Base-by-base conservation (phyloP, 2,888 invertebrate species). In the Heliconius aoede region DNA sequence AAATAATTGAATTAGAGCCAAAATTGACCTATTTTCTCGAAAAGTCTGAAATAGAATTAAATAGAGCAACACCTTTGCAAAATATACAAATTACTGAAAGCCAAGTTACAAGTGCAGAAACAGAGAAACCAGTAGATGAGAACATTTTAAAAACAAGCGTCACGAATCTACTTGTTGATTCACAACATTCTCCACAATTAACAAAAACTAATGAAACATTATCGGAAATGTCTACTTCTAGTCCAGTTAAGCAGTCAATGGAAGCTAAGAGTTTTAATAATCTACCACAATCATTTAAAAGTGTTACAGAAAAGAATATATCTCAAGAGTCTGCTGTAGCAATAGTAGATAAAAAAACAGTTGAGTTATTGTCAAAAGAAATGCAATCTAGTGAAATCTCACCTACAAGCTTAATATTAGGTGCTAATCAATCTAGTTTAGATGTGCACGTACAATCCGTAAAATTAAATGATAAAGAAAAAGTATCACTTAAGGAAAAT, bases 1-100 rank as follows among this genome's bases (percentile, higher is more conserved):
- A 81, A 74, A 68, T 73, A 87, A 95, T 79, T 30, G 73, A 80
- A 61, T 72, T 36, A 30, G 78, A 80, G 60, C 80, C 80, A 1
- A 76, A 74, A 15, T 15, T 77, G 13, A 80, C 74, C n/a, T 73
- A 78, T 26, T 30, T 30, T 4, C n/a, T 28, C 4, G 13, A 83
- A 78, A 83, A 84, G 79, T 80, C 81, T 72, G 76, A 84, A 1
- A 81, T 82, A 36, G 97, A 97, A 89, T 24, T 26, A 11, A 13
- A 65, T 40, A 36, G 13, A 36, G 89, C 90, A 1, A 92, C 89
- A 85, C 87, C 86, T 28, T 26, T 61, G 61, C 62, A 62, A 62
- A 30, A 30, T 36, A 73, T 96, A 7, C 96, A 96, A 9, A 95
- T 97, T 1, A 95, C 97, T 75, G 96, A 97, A 86, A 85, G 83